Conservation (phyloP, 2,113 vertebrate genomes). For the Vicugna pacos region DNA sequence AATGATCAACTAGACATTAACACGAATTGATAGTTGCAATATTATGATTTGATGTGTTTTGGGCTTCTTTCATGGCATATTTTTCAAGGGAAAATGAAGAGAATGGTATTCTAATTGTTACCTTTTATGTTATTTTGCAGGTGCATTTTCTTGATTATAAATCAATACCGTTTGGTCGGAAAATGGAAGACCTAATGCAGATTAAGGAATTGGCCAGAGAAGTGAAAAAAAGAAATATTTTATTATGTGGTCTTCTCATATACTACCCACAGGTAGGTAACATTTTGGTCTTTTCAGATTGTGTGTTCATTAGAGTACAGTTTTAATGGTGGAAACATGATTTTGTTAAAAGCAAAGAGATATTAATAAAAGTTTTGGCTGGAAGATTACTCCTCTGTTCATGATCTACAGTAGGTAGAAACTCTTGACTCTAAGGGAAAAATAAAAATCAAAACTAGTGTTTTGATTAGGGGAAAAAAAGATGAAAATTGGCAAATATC, state of each 20-base stretch:
- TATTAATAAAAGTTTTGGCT: slow-evolving; percentile 19
- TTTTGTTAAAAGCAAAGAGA: slow-evolving; percentile 66
- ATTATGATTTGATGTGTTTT: slow-evolving; percentile 32
- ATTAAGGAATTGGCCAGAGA: slow-evolving; percentile 85
- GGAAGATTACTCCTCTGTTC: slow-evolving; percentile 61
- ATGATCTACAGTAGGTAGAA: slow-evolving; percentile 67
- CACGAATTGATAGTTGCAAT: neutral
- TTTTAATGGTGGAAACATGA: slow-evolving; percentile 60
- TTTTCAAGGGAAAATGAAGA: neutral
- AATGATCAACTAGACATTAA: neutral
- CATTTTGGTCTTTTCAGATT: slow-evolving; percentile 28
- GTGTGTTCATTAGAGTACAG: slow-evolving; percentile 25
- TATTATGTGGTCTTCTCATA: slow-evolving; percentile 87
- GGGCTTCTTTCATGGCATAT: neutral
- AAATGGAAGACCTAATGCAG: slow-evolving; percentile 78
- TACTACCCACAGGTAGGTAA: slow-evolving; percentile 85
- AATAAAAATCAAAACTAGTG: slow-evolving; percentile 29
- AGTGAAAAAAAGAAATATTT: slow-evolving; percentile 85
- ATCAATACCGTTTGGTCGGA: slow-evolving; percentile 70
- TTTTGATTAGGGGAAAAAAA: slow-evolving; percentile 52
- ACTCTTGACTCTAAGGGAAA: slow-evolving; percentile 55
- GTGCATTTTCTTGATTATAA: slow-evolving; percentile 83
- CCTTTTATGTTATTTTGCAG: slow-evolving; percentile 78
- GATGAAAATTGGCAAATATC: slow-evolving; percentile 17
- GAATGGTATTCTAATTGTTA: neutral